phyloP scores from a whole-genome alignment of 2,797 vertebrate genomes.

The Coreius guichenoti region DNA sequence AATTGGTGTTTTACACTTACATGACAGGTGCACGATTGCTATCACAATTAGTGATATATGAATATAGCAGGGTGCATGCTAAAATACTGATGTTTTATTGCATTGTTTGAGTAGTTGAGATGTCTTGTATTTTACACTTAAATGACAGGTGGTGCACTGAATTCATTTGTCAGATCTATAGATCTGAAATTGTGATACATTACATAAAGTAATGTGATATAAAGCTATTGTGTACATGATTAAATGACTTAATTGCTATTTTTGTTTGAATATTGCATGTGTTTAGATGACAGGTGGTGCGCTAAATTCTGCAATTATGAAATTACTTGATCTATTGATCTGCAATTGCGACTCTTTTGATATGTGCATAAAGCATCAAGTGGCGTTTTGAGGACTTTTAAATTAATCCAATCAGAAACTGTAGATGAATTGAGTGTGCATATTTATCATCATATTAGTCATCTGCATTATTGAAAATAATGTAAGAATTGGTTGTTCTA shows the following conservation, averaged over 20 bases:
- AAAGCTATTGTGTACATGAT: not conserved
- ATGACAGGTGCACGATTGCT: not conserved
- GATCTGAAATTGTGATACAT: not conserved
- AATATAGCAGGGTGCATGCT: not conserved
- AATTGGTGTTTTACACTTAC: not conserved
- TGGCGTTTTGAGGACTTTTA: not conserved
- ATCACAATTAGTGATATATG: not conserved
- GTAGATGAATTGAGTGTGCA: not conserved
- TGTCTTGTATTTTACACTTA: not conserved
- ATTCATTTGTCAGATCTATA: not conserved
- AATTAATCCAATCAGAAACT: not conserved
- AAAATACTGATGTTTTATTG: not conserved
- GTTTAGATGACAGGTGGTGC: not conserved
- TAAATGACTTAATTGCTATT: not conserved
- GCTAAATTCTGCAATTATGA: not conserved
- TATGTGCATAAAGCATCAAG: not conserved
- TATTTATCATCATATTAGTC: not conserved
- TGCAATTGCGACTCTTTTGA: slow-evolving; percentile 1
- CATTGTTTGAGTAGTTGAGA: not conserved
- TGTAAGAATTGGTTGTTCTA: not conserved
- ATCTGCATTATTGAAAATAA: not conserved
- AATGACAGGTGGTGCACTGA: not conserved
- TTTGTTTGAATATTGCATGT: not conserved
- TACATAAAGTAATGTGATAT: no score
- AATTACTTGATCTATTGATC: not conserved